Base-by-base conservation (phyloP, 2,113 vertebrate species). In the Onychorhynchus coronatus region DNA sequence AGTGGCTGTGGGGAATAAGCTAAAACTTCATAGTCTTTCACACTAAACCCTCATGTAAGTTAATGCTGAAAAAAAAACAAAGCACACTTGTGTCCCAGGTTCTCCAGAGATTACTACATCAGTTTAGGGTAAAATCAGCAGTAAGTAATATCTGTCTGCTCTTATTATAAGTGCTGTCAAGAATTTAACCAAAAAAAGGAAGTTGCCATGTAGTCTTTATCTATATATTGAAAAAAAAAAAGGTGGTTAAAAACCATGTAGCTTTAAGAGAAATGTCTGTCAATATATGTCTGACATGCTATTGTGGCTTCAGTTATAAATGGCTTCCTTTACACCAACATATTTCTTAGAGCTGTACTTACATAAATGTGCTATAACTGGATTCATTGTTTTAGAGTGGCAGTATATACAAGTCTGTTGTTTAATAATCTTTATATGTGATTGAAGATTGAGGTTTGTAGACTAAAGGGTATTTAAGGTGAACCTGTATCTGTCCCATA, bases 401-500 rank as follows among this genome's bases (percentile, higher is more conserved):
- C 17, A 52, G 6, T 41, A 44, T 56, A 37, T 65, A 31, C 37
- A 77, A 75, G 16, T 50, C 27, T 70, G 0, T 28, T 49, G 11
- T 61, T 89, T 67, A 42, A 28, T 44, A 31, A 75, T 58, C 49
- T 58, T 4, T 37, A 3, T 20, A 47, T 90, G 23, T 27, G 52
- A n/a, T 47, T 65, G 55, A 66, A 73, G 19, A 13, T 5, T 70
- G 31, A 85, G 16, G 11, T 82, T 66, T 84, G 33, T 72, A 62
- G 50, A 58, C 62, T 27, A 39, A 63, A 91, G 80, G 70, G 18
- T 50, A 82, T 72, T 55, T 93, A 73, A 92, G 71, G 86, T 73
- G 58, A 83, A 6, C 22, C 21, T 47, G 42, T 72, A 87, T 62
- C 42, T 75, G 37, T 55, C 67, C 42, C 21, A 7, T 28, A 24